These are phyloP conservation scores for Atta texana DNA, from an alignment of 1,140 invertebrate species.

Conservation along the genomic window DNA sequence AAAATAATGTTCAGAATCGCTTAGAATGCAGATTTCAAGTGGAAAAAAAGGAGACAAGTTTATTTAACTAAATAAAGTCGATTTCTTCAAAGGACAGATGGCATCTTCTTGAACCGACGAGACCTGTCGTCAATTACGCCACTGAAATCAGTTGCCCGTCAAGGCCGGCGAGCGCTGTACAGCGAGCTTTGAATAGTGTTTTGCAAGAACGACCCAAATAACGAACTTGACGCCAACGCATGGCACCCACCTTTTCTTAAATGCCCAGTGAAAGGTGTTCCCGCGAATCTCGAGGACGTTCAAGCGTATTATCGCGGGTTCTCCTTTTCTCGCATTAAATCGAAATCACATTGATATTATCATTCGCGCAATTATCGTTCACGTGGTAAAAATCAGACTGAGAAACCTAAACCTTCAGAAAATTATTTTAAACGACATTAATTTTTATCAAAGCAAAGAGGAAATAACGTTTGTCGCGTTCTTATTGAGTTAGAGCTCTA, in stretches of 20 bases:
- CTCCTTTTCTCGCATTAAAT: conserved; percentile 58
- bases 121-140: conserved; percentile 57
- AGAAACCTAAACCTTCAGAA: not conserved
- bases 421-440: not conserved
- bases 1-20: not conserved
- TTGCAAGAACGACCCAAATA: conserved; percentile 77
- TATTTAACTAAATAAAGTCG: not conserved
- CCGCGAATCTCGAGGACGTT: conserved; percentile 73
- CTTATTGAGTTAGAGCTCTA: not conserved
- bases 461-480: not conserved
- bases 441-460: too few relatives aligned
- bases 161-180: conserved; percentile 63
- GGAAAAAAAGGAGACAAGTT: not conserved
- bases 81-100: not conserved
- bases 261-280: conserved; percentile 71
- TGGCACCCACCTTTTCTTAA: conserved; percentile 64
- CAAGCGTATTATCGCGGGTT: conserved; percentile 68
- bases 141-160: conserved; percentile 54
- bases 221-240: conserved; percentile 75
- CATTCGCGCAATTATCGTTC: conserved; percentile 13
- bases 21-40: not conserved
- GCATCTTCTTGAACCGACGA: conserved; percentile 7
- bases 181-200: conserved; percentile 56
- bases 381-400: too few relatives aligned
- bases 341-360: not conserved